Evolutionary conservation across 2,888 invertebrate species (phyloP).

Genomic region (Scrobipalpa atriplicella): DNA sequence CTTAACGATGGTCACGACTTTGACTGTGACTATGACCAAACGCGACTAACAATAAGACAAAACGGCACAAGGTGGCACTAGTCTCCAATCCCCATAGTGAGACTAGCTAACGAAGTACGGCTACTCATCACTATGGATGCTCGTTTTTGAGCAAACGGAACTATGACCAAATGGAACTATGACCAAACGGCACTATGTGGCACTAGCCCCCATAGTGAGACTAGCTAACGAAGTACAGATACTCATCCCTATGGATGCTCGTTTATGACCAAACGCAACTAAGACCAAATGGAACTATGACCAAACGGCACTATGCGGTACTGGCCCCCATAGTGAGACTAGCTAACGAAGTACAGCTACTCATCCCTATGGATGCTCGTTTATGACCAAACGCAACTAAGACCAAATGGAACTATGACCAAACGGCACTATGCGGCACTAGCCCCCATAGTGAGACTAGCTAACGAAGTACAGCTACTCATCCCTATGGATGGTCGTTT

Average conservation of each 20-base stretch:
- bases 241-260: neutral
- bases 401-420: neutral
- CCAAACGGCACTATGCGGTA: neutral
- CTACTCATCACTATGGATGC: neutral
- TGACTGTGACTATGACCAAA: neutral
- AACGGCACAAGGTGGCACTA: neutral
- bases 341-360: slow-evolving; percentile 13
- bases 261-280: neutral
- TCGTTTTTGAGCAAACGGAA: neutral
- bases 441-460: neutral
- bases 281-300: neutral
- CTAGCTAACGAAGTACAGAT: too few species aligned
- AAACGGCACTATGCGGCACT: neutral
- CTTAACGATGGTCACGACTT: too few species aligned
- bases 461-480: slow-evolving; percentile 19
- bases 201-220: too few species aligned
- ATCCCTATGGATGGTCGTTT: slow-evolving; percentile 23
- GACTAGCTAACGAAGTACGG: too few species aligned
- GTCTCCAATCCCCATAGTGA: too few species aligned
- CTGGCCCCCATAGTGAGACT: neutral
- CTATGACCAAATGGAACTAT: neutral
- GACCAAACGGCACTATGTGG: neutral
- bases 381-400: neutral
- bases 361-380: neutral
- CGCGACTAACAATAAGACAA: neutral